Evolutionary conservation across 2,113 vertebrate genomes (phyloP), one percentile per base, ranked within the genome.

Genomic region (Carassius gibelio): DNA sequence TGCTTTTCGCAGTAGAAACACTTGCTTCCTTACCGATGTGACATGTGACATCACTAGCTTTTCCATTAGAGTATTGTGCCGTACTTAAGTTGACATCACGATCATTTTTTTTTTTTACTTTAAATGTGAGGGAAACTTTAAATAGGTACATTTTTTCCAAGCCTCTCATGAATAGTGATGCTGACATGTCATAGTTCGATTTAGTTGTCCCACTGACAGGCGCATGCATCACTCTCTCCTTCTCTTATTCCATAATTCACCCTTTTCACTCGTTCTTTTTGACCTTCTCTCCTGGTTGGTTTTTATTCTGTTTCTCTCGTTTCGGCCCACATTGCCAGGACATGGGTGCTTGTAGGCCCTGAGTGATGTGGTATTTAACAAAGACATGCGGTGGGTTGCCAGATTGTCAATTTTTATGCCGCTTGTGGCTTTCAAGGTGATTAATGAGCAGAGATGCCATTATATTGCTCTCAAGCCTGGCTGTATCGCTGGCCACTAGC

Each of bases 371-470:
- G 69, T 88, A 88, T 92, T 93, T 93, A 94, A 93, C 94, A 93
- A 94, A 93, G 93, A 93, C 92, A 30, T 76, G 34, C 57, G 8
- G 85, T 88, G 82, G 86, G 89, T 90, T 89, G 87, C 88, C 89
- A 91, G 90, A 91, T 92, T 90, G 93, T 94, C 93, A 88, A 86
- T 90, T 83, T 75, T 89, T 86, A 81, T 87, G 90, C 88, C 88
- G 88, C 90, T 86, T 86, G 42, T 89, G 85, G 90, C 87, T 89
- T 91, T 89, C 87, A 84, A 80, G 86, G 92, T 95, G 94, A 95
- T 95, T 94, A 94, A 94, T 91, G 92, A 66, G 19, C 88, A 81
- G 86, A 59, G 21, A 87, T 85, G 88, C 91, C 90, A 89, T 94
- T 93, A 91, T 91, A 92, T 94, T 91, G 91, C 19, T 88, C 88